These are phyloP conservation scores for Charina bottae DNA, from an alignment of 2,113 vertebrate genomes.

Conservation along the genomic window DNA sequence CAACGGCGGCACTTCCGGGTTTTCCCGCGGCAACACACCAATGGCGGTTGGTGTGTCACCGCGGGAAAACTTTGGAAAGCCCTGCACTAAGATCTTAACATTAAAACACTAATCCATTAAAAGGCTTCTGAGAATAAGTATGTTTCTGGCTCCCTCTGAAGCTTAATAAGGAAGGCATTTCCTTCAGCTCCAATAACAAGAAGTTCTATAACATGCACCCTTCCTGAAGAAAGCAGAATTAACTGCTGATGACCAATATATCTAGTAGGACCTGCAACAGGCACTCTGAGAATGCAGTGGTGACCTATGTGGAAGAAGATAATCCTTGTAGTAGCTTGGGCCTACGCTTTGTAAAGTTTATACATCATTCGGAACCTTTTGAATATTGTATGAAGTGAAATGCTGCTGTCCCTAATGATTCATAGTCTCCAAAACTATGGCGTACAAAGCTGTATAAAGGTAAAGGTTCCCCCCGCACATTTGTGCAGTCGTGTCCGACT, in stretches of 20 bases:
- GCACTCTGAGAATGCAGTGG: too few species aligned
- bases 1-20: too few species aligned
- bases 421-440: not conserved
- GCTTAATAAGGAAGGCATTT: too few species aligned
- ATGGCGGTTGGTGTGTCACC: too few species aligned
- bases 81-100: not conserved
- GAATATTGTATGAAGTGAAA: not conserved
- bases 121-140: not conserved
- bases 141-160: not conserved
- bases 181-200: not conserved
- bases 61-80: too few species aligned
- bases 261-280: not conserved
- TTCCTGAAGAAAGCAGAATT: not conserved
- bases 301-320: not conserved
- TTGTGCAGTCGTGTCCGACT: too few species aligned
- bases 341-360: not conserved
- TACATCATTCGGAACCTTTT: not conserved
- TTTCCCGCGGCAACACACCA: too few species aligned
- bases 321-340: not conserved
- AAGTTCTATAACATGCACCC: not conserved
- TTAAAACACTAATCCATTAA: not conserved
- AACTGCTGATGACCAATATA: not conserved
- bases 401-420: not conserved
- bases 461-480: too few species aligned
- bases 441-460: not conserved